These are phyloP conservation scores for Malurus alboscapulatus DNA, from an alignment of 2,113 vertebrate genomes.

Conservation along the genomic window DNA sequence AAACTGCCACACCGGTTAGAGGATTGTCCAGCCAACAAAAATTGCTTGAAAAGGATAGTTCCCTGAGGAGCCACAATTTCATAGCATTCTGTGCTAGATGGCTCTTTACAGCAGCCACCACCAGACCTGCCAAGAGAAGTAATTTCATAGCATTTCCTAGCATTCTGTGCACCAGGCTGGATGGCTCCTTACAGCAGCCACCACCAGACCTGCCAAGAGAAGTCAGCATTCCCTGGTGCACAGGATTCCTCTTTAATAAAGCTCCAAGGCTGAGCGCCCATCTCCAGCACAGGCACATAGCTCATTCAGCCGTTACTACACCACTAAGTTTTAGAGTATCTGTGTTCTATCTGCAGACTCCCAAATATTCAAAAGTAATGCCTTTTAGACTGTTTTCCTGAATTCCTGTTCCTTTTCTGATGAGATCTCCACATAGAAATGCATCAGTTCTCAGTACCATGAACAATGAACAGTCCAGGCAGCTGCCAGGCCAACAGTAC, in stretches of 20 bases:
- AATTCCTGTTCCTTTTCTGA: background rate
- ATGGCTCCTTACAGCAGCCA: background rate
- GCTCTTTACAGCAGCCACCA: background rate
- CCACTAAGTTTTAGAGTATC: rapidly evolving
- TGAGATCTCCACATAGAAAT: background rate
- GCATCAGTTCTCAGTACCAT: background rate
- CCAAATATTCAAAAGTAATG: background rate
- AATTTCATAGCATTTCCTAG: background rate
- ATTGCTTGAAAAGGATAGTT: background rate
- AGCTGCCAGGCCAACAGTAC: background rate
- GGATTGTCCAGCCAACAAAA: background rate
- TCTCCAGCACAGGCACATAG: background rate
- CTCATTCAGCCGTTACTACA: background rate
- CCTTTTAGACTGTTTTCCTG: background rate
- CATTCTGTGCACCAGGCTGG: background rate
- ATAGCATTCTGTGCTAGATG: background rate
- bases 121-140: rapidly evolving
- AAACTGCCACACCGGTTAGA: rapidly evolving
- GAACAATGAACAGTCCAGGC: rapidly evolving
- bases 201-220: rapidly evolving
- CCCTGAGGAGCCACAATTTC: background rate
- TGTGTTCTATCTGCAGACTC: background rate
- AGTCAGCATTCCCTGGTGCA: background rate
- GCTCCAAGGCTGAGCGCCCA: background rate
- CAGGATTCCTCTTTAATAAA: background rate